phyloP scores from a whole-genome alignment of 2,113 vertebrate genomes.

The Cryptotis parvus region DNA sequence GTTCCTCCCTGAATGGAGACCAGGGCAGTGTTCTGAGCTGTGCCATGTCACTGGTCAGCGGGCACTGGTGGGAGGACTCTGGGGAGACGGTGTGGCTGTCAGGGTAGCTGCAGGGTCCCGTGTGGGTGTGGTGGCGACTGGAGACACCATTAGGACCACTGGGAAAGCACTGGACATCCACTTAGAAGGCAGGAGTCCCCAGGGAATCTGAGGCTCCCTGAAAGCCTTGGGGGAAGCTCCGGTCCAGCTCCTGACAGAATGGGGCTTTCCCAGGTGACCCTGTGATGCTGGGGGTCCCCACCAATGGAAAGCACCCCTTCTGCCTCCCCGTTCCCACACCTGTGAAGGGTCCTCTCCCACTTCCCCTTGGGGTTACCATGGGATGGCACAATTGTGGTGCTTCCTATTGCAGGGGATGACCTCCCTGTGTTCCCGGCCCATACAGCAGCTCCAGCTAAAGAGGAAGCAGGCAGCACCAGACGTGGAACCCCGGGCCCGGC shows the following conservation, averaged over 20 bases:
- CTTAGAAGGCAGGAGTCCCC: too few relatives aligned
- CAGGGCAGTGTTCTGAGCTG: too few relatives aligned
- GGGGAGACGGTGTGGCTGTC: too few relatives aligned
- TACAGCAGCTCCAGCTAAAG: constrained; percentile 48
- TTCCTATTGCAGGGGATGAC: constrained; percentile 59
- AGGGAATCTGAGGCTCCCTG: too few relatives aligned
- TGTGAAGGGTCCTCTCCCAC: neutral
- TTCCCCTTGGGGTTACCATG: neutral
- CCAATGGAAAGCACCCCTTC: constrained; percentile 24
- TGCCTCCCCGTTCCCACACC: neutral
- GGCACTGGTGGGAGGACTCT: too few relatives aligned
- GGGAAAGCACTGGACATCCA: too few relatives aligned
- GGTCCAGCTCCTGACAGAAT: neutral
- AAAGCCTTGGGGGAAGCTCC: neutral
- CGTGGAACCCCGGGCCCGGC: constrained; percentile 9
- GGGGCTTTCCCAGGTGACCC: constrained; percentile 13
- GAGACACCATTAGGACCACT: too few relatives aligned
- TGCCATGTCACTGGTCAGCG: too few relatives aligned
- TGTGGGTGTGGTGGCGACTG: too few relatives aligned
- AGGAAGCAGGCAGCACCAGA: constrained; percentile 50
- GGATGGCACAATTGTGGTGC: neutral
- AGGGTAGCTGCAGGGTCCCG: too few relatives aligned
- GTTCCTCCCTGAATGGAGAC: too few relatives aligned
- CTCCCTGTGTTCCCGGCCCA: constrained; percentile 14
- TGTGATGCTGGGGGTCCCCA: neutral